Conservation (phyloP, 1,140 invertebrate species). For the Drosophila orena region DNA sequence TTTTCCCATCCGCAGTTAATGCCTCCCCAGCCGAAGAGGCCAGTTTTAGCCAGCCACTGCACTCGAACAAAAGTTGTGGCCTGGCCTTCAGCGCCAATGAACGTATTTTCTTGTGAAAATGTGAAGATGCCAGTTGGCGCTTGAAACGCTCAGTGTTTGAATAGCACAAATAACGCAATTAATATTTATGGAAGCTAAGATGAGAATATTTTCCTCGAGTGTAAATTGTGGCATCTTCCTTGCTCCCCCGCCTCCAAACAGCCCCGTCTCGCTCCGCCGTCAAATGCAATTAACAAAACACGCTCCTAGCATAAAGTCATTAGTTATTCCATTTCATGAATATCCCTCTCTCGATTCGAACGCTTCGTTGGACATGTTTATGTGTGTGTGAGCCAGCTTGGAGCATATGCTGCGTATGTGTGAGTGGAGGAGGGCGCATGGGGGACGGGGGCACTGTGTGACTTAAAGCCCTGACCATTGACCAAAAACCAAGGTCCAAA, state of each 20-base stretch:
- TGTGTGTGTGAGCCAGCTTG: slow-evolving; percentile 46
- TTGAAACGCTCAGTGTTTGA: not conserved
- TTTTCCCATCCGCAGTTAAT: slow-evolving; percentile 66
- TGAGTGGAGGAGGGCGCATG: not conserved
- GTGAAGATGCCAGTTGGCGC: not conserved
- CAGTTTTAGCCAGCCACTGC: slow-evolving; percentile 29
- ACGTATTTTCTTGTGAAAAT: too few species aligned
- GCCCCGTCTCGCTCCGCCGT: slow-evolving; percentile 47
- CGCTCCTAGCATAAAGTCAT: slow-evolving; percentile 82
- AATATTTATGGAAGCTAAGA: too few species aligned
- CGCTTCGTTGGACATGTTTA: slow-evolving; percentile 58
- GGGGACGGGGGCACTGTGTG: not conserved
- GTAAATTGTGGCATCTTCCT: not conserved
- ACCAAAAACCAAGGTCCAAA: slow-evolving; percentile 38
- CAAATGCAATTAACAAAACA: slow-evolving; percentile 83
- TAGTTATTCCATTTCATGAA: slow-evolving; percentile 83
- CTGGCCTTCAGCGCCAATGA: too few species aligned
- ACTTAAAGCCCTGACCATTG: slow-evolving; percentile 47
- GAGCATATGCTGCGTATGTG: slow-evolving; percentile 60
- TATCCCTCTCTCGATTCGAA: slow-evolving; percentile 69
- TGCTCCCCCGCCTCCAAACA: not conserved
- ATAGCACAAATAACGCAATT: not conserved
- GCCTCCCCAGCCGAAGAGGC: slow-evolving; percentile 35
- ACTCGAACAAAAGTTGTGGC: not conserved
- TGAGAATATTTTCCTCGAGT: slow-evolving; percentile 4